phyloP scores from a whole-genome alignment of 2,888 invertebrate genomes.

The Diploptera punctata region DNA sequence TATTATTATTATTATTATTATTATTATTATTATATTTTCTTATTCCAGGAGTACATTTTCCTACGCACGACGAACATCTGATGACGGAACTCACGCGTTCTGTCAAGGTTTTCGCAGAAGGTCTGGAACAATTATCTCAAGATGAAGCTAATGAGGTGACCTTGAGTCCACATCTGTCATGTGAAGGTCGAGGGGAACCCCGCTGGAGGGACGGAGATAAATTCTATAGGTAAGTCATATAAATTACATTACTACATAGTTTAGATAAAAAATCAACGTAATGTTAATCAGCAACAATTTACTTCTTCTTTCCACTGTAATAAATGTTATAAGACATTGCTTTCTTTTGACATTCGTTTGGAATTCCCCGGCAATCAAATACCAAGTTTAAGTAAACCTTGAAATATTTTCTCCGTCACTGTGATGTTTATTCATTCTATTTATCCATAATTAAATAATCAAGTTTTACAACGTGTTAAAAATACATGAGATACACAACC shows the following conservation, averaged over 20 bases:
- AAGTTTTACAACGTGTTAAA: too few species aligned
- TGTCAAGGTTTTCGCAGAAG: slow-evolving; percentile 52
- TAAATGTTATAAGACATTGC: not conserved
- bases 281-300: not conserved
- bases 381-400: too few species aligned
- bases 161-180: slow-evolving; percentile 46
- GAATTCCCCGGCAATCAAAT: too few species aligned
- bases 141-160: slow-evolving; percentile 42
- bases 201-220: slow-evolving; percentile 51
- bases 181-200: slow-evolving; percentile 49
- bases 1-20: too few species aligned
- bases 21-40: not conserved
- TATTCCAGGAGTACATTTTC: slow-evolving; percentile 52
- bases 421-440: too few species aligned
- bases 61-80: slow-evolving; percentile 50
- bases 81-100: slow-evolving; percentile 49
- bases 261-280: too few species aligned
- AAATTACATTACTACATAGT: too few species aligned
- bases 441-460: too few species aligned
- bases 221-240: slow-evolving; percentile 51
- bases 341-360: too few species aligned
- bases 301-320: not conserved
- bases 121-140: slow-evolving; percentile 47
- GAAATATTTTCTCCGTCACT: too few species aligned
- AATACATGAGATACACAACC: too few species aligned